phyloP scores from a whole-genome alignment of 2,113 vertebrate species.

The Crocuta crocuta region DNA sequence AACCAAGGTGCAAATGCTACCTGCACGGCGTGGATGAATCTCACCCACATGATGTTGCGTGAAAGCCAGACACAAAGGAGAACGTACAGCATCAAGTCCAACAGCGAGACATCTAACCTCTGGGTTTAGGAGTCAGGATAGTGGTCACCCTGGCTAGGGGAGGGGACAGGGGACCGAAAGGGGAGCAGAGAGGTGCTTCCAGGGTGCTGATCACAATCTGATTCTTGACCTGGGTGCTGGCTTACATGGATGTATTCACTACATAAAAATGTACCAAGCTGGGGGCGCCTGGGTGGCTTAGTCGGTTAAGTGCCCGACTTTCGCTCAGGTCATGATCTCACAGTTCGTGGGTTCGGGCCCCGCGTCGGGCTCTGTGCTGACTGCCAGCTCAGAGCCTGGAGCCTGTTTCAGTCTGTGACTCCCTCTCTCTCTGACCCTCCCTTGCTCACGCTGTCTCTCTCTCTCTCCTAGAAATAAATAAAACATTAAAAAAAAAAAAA shows the following conservation, averaged over 20 bases:
- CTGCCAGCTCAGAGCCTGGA: no score
- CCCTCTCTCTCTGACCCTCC: no score
- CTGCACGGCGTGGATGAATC: fast-evolving
- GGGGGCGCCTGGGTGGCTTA: not conserved
- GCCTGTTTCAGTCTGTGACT: no score
- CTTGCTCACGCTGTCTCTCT: no score
- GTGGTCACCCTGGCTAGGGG: no score
- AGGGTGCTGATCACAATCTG: not conserved
- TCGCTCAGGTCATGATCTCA: no score
- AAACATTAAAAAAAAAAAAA: no score
- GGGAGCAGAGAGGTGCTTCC: not conserved
- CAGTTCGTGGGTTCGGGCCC: no score
- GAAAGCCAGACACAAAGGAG: not conserved
- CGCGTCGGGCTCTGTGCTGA: no score
- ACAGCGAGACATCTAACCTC: not conserved
- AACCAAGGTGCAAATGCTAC: fast-evolving
- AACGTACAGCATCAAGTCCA: not conserved
- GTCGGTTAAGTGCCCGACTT: no score
- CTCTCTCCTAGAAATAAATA: no score
- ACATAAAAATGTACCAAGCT: not conserved
- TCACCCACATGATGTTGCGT: no score
- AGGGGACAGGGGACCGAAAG: not conserved
- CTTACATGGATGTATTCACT: not conserved
- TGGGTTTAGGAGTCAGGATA: not conserved
- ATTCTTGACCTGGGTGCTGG: not conserved